A percentile compares a stretch with the other conserved stretches of the same genome.
Evolutionary conservation across 2,888 invertebrate species (phyloP).

Genomic region (Leptothorax acervorum): DNA sequence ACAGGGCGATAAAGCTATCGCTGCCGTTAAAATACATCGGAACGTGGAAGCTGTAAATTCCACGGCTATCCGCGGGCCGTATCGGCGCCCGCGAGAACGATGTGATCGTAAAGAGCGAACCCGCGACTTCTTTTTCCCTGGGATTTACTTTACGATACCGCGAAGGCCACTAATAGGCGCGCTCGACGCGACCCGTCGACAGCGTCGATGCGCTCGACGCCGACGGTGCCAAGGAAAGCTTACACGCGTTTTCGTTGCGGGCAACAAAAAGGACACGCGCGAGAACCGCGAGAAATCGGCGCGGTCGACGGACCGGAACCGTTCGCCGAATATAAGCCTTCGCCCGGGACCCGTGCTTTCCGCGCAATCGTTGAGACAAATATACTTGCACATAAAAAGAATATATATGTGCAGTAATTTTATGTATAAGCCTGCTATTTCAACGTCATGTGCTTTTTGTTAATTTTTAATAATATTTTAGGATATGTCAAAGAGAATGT

Average conservation of each 20-base stretch:
- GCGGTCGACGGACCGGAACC: neutral
- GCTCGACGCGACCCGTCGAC: slow-evolving; percentile 55
- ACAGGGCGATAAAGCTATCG: neutral
- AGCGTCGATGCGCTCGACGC: slow-evolving; percentile 40
- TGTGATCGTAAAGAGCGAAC: slow-evolving; percentile 62
- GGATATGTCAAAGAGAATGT: neutral
- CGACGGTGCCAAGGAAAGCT: slow-evolving; percentile 68
- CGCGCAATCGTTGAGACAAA: neutral
- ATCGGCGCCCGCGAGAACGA: slow-evolving; percentile 45
- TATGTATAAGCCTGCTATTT: neutral
- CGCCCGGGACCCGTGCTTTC: neutral
- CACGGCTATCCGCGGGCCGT: slow-evolving; percentile 1
- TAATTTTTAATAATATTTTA: neutral
- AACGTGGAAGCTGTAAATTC: slow-evolving; percentile 72
- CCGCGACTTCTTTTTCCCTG: slow-evolving; percentile 56
- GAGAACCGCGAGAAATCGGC: slow-evolving; percentile 45
- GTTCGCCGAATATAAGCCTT: neutral
- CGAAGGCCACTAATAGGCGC: slow-evolving; percentile 66
- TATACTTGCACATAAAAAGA: neutral
- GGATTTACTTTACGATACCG: slow-evolving; percentile 71
- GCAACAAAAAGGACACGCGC: slow-evolving; percentile 64
- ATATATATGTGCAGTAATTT: neutral
- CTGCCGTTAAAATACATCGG: slow-evolving; percentile 72
- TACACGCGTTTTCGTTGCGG: slow-evolving; percentile 62
- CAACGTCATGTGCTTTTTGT: neutral